These are phyloP conservation scores for Panopea generosa DNA, from an alignment of 2,888 invertebrate species.

Conservation along the genomic window DNA sequence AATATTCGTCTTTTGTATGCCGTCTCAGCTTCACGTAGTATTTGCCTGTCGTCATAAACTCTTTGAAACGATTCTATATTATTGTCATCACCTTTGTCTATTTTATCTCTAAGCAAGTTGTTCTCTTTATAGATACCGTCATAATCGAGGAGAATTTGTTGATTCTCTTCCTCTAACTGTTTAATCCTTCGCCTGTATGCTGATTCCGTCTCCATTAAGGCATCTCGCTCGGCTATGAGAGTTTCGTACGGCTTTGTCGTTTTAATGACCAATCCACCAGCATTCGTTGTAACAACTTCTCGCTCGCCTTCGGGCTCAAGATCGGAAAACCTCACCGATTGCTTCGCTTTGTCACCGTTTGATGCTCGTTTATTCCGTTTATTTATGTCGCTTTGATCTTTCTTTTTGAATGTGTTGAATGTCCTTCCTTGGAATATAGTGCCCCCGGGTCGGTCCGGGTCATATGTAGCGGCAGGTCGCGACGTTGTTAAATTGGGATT, in stretches of 20 bases:
- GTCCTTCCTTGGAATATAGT: conserved; percentile 58
- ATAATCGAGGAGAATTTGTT: conserved; percentile 52
- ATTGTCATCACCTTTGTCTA: conserved; percentile 58
- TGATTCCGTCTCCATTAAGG: conserved; percentile 50
- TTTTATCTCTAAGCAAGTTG: conserved; percentile 51
- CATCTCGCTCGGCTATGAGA: conserved; percentile 56
- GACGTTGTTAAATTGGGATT: conserved; percentile 29
- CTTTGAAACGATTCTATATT: conserved; percentile 60
- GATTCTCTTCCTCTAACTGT: conserved; percentile 50
- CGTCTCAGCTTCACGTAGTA: conserved; percentile 56
- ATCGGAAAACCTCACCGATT: conserved; percentile 32
- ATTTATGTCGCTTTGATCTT: neutral
- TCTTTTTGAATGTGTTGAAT: conserved; percentile 48
- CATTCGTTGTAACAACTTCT: conserved; percentile 41
- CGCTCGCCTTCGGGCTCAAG: conserved; percentile 24
- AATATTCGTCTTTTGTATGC: conserved; percentile 57
- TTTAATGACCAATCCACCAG: conserved; percentile 37
- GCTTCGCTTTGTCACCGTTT: conserved; percentile 9
- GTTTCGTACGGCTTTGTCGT: conserved; percentile 55
- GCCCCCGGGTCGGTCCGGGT: conserved; percentile 48
- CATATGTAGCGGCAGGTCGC: conserved; percentile 15
- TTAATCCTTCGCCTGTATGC: conserved; percentile 50
- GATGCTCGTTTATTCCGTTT: neutral
- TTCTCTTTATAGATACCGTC: conserved; percentile 58
- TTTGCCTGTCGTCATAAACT: conserved; percentile 55